Evolutionary conservation across 2,888 invertebrate genomes (phyloP), one percentile per base, ranked within the genome.

Genomic region (Agrotis segetum): DNA sequence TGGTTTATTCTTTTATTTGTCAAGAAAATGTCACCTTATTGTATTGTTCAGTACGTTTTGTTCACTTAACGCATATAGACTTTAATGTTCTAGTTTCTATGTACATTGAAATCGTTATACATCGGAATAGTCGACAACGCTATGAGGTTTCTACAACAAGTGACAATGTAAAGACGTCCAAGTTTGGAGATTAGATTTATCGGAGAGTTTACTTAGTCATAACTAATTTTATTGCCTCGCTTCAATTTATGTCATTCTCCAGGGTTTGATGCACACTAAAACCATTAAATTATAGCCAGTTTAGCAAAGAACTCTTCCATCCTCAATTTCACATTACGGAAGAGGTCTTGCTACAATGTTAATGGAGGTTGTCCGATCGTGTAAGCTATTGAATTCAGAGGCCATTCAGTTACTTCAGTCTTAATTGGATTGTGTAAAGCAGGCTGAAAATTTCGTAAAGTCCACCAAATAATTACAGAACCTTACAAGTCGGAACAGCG

Each of bases 151-250:
- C 77, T 69, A 62, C 82, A 73, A 81, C 82, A 79, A 81, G 53
- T 81, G 64, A 80, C 81, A 79, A 71, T 75, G 82, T 84, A 74
- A 83, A 60, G 71, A 67, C 71, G 34, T n/a, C 72, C 62, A 82
- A 53, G 81, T 81, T 76, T 64, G 46, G 29, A 76, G 61, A 65
- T 63, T 71, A 70, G 68, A 83, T 85, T 81, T 85, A 83, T 86
- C 58, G 69, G 13, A 19, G 44, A 52, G 52, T 62, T 17, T 58
- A 67, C 44, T 69, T 60, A 44, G 24, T 79, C 14, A 61, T 73
- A 73, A 71, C 71, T 50, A 64, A 75, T 68, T 76, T 74, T 60
- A 81, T 40, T 70, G 58, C 55, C 67, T 29, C 24, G 66, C 65
- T 82, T 74, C 67, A 83, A 85, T 84, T 84, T 81, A 80, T 71